phyloP scores from a whole-genome alignment of 2,113 vertebrate genomes.

The Rutilus rutilus region DNA sequence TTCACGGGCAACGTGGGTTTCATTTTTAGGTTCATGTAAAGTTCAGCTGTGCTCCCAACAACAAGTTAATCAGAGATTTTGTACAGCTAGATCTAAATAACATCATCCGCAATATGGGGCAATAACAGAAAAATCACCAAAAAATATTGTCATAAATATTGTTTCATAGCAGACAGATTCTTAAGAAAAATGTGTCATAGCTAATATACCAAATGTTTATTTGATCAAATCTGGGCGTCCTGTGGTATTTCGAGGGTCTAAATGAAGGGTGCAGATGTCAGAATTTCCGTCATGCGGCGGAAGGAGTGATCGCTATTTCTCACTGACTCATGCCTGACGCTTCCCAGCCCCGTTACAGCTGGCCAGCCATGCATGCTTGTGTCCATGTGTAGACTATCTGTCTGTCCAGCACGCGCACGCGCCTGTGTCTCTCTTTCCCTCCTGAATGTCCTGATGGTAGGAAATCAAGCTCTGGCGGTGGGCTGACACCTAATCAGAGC shows the following conservation, averaged over 20 bases:
- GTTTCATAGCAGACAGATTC: neutral
- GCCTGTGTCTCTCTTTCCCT: neutral
- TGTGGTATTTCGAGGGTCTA: neutral
- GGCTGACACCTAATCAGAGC: neutral
- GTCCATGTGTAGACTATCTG: slow-evolving; percentile 18
- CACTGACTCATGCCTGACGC: slow-evolving; percentile 32
- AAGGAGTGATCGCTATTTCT: neutral
- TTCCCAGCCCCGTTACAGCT: slow-evolving; percentile 23
- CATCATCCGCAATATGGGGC: neutral
- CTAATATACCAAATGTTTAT: neutral
- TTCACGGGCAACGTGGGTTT: neutral
- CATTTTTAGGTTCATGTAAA: slow-evolving; percentile 30
- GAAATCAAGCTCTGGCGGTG: neutral
- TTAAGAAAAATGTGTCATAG: neutral
- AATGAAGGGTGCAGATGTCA: slow-evolving; percentile 6
- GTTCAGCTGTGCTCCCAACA: slow-evolving; percentile 19
- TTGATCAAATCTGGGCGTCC: neutral
- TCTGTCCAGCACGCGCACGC: neutral
- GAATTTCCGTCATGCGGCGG: neutral
- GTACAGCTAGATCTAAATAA: slow-evolving; percentile 20
- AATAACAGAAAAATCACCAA: neutral
- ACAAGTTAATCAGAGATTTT: slow-evolving; percentile 15
- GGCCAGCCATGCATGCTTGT: slow-evolving; percentile 17
- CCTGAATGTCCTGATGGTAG: neutral
- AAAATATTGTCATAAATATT: neutral